These are phyloP conservation scores for Allobates femoralis DNA, from an alignment of 2,797 vertebrate genomes.

Conservation along the genomic window DNA sequence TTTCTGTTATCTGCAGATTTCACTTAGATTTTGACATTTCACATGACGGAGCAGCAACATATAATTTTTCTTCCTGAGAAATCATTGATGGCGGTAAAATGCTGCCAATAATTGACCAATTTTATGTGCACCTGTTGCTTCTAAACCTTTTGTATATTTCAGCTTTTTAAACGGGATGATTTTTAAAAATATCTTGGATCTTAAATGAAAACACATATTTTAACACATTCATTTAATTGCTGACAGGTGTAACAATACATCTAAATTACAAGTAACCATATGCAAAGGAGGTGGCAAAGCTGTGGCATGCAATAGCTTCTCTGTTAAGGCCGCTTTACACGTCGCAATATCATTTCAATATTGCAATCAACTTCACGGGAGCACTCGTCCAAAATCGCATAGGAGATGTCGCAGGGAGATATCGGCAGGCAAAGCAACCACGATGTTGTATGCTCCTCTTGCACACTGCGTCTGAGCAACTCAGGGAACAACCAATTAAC, in stretches of 20 bases:
- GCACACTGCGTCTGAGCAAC: too few relatives aligned
- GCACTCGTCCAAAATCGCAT: too few relatives aligned
- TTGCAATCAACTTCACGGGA: too few relatives aligned
- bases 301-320: not conserved
- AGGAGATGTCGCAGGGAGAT: too few relatives aligned
- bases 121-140: not conserved
- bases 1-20: not conserved
- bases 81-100: not conserved
- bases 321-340: too few relatives aligned
- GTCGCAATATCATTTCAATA: too few relatives aligned
- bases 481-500: too few relatives aligned
- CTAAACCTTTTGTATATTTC: slow-evolving; percentile 1
- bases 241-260: slow-evolving; percentile 2
- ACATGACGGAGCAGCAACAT: not conserved
- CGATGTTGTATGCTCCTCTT: too few relatives aligned
- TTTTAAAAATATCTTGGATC: not conserved
- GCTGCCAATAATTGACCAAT: not conserved
- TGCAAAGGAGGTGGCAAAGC: not conserved
- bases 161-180: not conserved
- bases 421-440: too few relatives aligned
- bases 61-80: not conserved
- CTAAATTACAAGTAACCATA: not conserved
- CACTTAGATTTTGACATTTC: slow-evolving; percentile 1
- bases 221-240: not conserved
- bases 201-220: not conserved